Percentiles rank a stretch among this genome's conserved stretches.
phyloP scores from a whole-genome alignment of 2,113 vertebrate species.

The Stegostoma tigrinum region DNA sequence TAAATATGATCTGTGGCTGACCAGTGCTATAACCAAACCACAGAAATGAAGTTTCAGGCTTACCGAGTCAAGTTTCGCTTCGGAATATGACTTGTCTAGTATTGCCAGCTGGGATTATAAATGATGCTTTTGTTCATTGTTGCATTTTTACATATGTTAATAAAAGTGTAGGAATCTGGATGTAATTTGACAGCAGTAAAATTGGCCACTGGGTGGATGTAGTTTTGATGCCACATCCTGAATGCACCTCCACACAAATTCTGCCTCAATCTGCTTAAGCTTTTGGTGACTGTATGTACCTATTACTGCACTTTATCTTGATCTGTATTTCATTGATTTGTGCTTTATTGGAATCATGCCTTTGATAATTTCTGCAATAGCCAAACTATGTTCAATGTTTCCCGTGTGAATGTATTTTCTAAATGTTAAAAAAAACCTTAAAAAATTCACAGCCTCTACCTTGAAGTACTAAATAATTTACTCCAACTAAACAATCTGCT shows the following conservation, averaged over 20 bases:
- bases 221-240: background rate
- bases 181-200: background rate
- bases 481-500: background rate
- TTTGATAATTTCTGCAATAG: background rate
- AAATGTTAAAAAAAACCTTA: background rate
- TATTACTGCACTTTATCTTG: background rate
- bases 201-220: background rate
- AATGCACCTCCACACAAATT: background rate
- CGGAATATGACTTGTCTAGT: too few species aligned
- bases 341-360: background rate
- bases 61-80: too few species aligned
- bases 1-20: too few species aligned
- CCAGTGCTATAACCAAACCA: too few species aligned
- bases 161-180: background rate
- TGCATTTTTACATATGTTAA: background rate
- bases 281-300: background rate
- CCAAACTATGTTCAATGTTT: background rate
- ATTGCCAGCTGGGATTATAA: too few species aligned
- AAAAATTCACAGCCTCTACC: background rate
- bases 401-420: background rate
- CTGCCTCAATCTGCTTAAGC: background rate
- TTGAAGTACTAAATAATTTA: slow-evolving; percentile 8
- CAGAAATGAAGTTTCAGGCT: too few species aligned
- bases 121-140: background rate
- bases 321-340: slow-evolving; percentile 5